Base-by-base conservation (phyloP, 2,113 vertebrate species). In the Chaetodon trifascialis region DNA sequence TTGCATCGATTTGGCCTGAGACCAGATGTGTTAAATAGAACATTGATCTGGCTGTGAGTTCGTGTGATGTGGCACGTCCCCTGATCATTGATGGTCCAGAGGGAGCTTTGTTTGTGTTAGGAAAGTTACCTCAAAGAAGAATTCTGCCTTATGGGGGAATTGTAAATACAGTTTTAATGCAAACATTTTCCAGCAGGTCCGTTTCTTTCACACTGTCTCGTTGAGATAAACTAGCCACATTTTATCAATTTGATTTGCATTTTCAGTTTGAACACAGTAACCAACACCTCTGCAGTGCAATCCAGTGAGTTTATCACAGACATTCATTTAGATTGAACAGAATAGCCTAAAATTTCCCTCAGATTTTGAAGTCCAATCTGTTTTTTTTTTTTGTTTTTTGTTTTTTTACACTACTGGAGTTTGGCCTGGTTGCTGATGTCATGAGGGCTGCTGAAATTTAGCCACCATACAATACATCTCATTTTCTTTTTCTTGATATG, bases 1-100 rank as follows among this genome's bases (percentile, higher is more conserved):
- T 52, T 40, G 42, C 79, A 86, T 82, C 78, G 80, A 91, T 87
- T 56, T 71, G 73, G 49, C 79, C 88, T 80, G 64, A 87, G 79
- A 84, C 44, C 86, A 84, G 55, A 74, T 9, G 14, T 76, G 64
- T 88, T 85, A 86, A 92, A 90, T 30, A 73, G 60, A 79, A 73
- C 62, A 80, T 75, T 66, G 69, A 86, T 87, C 63, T 34, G 0
- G 51, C 46, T 69, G 51, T 52, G 81, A 55, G 76, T 76, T 64
- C 51, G 64, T 89, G 83, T 76, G 80, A 90, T 75, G 36, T 0
- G 36, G 42, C 42, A 21, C 0, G 10, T 84, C 71, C 66, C n/a
- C 14, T 25, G 58, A 86, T 82, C 64, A 64, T 21, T 54, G 63
- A 58, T 3, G 30, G 42, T 7, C 82, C 55, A n/a, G 2, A 51